Evolutionary conservation across 2,888 invertebrate genomes (phyloP), one percentile per base, ranked within the genome.

Genomic region (Seira ritae): DNA sequence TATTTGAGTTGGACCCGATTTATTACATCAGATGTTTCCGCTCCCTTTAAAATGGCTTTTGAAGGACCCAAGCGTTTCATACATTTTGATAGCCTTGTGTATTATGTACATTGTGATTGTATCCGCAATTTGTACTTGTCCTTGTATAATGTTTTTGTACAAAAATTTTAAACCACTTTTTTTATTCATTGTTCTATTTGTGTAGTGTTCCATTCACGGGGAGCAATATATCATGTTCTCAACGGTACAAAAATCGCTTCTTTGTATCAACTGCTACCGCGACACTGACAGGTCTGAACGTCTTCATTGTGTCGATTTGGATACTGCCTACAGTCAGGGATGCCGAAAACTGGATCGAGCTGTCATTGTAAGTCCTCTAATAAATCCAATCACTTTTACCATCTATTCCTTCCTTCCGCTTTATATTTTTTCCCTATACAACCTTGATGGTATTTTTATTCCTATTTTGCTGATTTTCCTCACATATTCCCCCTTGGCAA

Each of bases 141-240:
- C 2, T 31, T 31, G 8, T 8, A 31, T 2, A 2, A 2, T 31
- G 31, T 31, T 2, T 31, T 31, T 69, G 42, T 42, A 22, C 10
- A 4, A 31, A 31, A 31, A 31, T 31, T 31, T 31, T 31, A 31
- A 31, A 31, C 2, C 31, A 31, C 8, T 2, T 31, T 31, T 31
- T 31, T 31, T 31, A 4, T 31, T 8, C 31, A 31, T 31, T 31
- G 46, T 22, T 81, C 66, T 67, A 78, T 19, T 74, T 72, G 85
- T 91, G 22, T 89, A 94, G 91, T 94, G 95, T 89, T 91, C 92
- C 0, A 92, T 92, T 73, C 95, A 95, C 90, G 94, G 94, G 19
- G 95, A 95, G 90, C 94, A 94, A 85, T 95, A 93, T 91, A 94
- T 95, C 87, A 94, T 95, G 93, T 95, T 93, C 90, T 94, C 94